Evolutionary conservation across 2,113 vertebrate genomes (phyloP).

Genomic region (Ptychochromis oligacanthus): DNA sequence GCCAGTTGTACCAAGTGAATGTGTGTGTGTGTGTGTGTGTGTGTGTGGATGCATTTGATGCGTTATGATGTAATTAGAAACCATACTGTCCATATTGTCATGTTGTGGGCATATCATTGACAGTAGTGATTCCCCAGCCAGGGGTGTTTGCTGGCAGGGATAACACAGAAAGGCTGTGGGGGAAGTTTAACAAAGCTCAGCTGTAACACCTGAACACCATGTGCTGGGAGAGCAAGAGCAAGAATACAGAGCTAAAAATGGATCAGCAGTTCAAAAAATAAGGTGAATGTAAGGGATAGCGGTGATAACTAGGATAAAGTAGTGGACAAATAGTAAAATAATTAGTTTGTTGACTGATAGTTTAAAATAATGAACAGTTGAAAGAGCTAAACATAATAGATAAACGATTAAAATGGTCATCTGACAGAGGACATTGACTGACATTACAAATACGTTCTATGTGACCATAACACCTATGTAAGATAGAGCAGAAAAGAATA

Average conservation of each 20-base stretch:
- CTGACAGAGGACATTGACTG: too few species aligned
- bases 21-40: background rate
- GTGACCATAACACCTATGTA: background rate
- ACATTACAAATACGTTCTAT: too few species aligned
- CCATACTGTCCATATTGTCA: slow-evolving; percentile 14
- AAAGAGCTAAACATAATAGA: background rate
- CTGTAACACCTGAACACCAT: background rate
- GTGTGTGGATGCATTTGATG: slow-evolving; percentile 19
- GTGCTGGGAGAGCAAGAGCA: background rate
- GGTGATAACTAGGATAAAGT: background rate
- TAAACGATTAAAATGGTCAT: background rate
- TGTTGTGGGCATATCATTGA: background rate
- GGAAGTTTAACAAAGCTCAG: background rate
- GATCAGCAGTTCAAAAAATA: background rate
- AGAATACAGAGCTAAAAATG: background rate
- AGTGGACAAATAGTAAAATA: background rate
- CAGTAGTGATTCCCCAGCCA: background rate
- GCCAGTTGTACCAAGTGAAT: slow-evolving; percentile 30
- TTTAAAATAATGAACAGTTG: background rate
- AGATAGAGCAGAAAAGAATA: background rate
- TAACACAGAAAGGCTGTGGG: background rate
- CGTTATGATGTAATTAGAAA: slow-evolving; percentile 39
- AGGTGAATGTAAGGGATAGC: background rate
- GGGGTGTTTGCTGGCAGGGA: background rate
- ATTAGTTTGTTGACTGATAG: background rate